These are phyloP conservation scores for Phyllopteryx taeniolatus DNA, from an alignment of 2,113 vertebrate genomes.

Conservation along the genomic window DNA sequence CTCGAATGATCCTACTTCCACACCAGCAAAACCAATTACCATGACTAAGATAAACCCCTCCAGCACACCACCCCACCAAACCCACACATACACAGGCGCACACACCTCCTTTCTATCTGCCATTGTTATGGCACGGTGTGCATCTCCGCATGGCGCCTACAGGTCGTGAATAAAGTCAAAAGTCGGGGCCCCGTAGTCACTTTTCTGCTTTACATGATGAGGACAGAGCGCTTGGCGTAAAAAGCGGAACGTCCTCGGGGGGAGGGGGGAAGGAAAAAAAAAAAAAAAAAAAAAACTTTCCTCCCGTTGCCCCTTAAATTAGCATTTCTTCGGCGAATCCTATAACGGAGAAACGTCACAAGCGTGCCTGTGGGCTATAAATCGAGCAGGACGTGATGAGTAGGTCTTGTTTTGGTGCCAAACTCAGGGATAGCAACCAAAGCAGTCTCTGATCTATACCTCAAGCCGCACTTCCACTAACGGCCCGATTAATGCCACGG, in stretches of 20 bases:
- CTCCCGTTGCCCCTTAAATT: slow-evolving; percentile 66
- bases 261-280: too few species aligned
- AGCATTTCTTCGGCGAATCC: slow-evolving; percentile 67
- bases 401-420: slow-evolving; percentile 65
- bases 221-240: slow-evolving; percentile 27
- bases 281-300: slow-evolving; percentile 59
- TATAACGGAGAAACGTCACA: slow-evolving; percentile 74
- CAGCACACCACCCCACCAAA: slow-evolving; percentile 26
- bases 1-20: slow-evolving; percentile 75
- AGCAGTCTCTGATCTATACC: slow-evolving; percentile 69
- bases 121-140: slow-evolving; percentile 52
- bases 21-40: slow-evolving; percentile 77
- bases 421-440: slow-evolving; percentile 59
- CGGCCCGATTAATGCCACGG: slow-evolving; percentile 60
- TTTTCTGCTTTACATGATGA: slow-evolving; percentile 34
- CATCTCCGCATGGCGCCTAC: slow-evolving; percentile 32
- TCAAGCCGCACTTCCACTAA: slow-evolving; percentile 54
- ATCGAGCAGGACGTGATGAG: slow-evolving; percentile 63
- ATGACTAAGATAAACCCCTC: slow-evolving; percentile 78
- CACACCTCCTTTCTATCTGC: slow-evolving; percentile 45
- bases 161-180: slow-evolving; percentile 36
- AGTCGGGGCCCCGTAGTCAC: slow-evolving; percentile 48
- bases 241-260: slow-evolving; percentile 17
- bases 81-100: not conserved
- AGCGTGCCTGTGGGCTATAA: slow-evolving; percentile 60